phyloP scores from a whole-genome alignment of 53 echinoderm and acorn worm genomes.

The Hippasteria phrygiana region DNA sequence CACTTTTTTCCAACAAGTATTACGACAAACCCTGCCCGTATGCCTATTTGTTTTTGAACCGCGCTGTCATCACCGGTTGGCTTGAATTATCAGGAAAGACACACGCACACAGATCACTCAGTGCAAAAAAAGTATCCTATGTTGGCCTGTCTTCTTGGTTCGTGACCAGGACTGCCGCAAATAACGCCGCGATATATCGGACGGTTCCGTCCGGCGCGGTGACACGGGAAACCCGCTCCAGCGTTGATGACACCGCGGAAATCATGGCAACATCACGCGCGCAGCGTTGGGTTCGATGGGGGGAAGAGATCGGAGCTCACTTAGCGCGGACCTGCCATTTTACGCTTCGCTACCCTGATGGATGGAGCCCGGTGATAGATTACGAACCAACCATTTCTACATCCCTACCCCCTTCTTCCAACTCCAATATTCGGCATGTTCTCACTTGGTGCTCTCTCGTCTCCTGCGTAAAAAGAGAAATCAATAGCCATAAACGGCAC shows the following conservation, averaged over 20 bases:
- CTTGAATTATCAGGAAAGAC: slow-evolving; percentile 5
- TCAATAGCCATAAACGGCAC: background rate
- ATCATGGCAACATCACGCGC: slow-evolving; percentile 65
- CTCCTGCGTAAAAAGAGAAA: background rate
- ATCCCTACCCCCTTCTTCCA: background rate
- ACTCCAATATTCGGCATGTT: background rate
- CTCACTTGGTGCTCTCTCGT: too few relatives aligned
- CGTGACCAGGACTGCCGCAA: slow-evolving; percentile 22
- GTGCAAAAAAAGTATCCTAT: slow-evolving; percentile 24
- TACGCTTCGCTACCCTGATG: slow-evolving; percentile 58
- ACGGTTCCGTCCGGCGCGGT: slow-evolving; percentile 10
- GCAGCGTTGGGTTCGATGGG: slow-evolving; percentile 44
- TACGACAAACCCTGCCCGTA: background rate
- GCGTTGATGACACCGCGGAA: slow-evolving; percentile 25
- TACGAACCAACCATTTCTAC: slow-evolving; percentile 3
- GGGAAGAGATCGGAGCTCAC: slow-evolving; percentile 34
- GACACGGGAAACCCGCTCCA: slow-evolving; percentile 35
- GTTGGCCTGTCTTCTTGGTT: background rate
- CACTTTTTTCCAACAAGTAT: background rate
- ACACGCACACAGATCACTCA: background rate
- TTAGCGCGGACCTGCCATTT: slow-evolving; percentile 51
- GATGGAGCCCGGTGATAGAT: slow-evolving; percentile 54
- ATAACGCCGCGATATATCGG: slow-evolving; percentile 8
- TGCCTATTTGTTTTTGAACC: slow-evolving; percentile 37
- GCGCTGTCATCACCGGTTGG: slow-evolving; percentile 2